Evolutionary conservation across 1,140 invertebrate species (phyloP).

Genomic region (Sycophaga agraensis): DNA sequence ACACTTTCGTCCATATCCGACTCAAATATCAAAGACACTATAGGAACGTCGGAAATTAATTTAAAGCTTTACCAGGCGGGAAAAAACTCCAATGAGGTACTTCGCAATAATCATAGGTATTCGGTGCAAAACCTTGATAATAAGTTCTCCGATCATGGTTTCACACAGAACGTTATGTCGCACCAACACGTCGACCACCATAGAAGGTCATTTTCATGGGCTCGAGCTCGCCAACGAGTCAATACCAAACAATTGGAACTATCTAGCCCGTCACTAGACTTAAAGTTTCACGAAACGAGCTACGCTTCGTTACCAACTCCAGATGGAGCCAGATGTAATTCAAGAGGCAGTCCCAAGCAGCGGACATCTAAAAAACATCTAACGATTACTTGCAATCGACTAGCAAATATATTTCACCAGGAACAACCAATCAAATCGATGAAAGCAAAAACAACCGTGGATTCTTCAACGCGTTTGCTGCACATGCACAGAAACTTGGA

Average conservation of each 20-base stretch:
- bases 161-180: conserved; percentile 35
- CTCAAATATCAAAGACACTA: conserved; percentile 44
- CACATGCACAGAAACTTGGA: conserved; percentile 31
- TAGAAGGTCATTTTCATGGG: conserved; percentile 28
- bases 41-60: conserved; percentile 3
- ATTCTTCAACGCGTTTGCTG: conserved; percentile 23
- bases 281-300: conserved; percentile 31
- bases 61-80: conserved; percentile 23
- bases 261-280: conserved; percentile 29
- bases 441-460: conserved; percentile 12
- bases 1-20: conserved; percentile 49
- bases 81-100: background rate
- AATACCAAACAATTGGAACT: conserved; percentile 26
- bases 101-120: conserved; percentile 24
- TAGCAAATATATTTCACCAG: conserved; percentile 36
- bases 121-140: conserved; percentile 45
- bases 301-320: conserved; percentile 33
- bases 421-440: conserved; percentile 21
- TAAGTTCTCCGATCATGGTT: conserved; percentile 29
- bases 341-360: conserved; percentile 29
- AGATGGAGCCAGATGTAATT: conserved; percentile 19
- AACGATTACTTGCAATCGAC: conserved; percentile 42
- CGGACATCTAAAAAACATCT: conserved; percentile 36
- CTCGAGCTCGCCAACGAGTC: conserved; percentile 30
- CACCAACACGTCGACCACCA: conserved; percentile 40